These are phyloP conservation scores for Spodoptera littoralis DNA, from an alignment of 2,888 invertebrate species.

Conservation along the genomic window DNA sequence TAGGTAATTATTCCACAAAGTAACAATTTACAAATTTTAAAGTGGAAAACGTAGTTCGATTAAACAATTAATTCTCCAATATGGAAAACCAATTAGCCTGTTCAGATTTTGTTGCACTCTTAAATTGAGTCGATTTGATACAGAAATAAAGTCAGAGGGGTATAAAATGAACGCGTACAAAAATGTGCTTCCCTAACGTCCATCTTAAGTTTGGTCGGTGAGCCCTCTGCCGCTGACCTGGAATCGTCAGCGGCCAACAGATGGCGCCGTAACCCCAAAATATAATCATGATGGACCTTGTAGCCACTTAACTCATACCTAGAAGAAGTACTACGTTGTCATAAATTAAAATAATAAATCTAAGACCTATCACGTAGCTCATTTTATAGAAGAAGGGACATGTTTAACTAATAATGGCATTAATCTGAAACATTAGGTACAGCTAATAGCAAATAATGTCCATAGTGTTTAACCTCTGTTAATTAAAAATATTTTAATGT, in stretches of 20 bases:
- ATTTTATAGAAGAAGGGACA: too few species aligned
- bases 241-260: slow-evolving; percentile 10
- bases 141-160: neutral
- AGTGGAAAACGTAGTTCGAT: too few species aligned
- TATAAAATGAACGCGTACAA: neutral
- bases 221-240: neutral
- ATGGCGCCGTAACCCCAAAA: slow-evolving; percentile 19
- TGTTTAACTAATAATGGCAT: too few species aligned
- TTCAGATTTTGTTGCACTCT: neutral
- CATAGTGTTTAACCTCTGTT: too few species aligned
- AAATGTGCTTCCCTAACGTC: neutral
- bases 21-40: neutral
- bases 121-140: neutral
- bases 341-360: neutral
- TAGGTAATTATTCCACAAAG: too few species aligned
- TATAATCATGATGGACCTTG: neutral
- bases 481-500: too few species aligned
- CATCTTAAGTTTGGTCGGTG: neutral
- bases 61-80: too few species aligned
- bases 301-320: too few species aligned
- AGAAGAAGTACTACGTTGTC: neutral
- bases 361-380: too few species aligned
- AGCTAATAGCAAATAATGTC: too few species aligned
- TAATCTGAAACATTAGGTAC: too few species aligned
- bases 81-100: too few species aligned